These are phyloP conservation scores for Caenorhabditis uteleia DNA, from an alignment of 2,888 invertebrate species.

Conservation along the genomic window DNA sequence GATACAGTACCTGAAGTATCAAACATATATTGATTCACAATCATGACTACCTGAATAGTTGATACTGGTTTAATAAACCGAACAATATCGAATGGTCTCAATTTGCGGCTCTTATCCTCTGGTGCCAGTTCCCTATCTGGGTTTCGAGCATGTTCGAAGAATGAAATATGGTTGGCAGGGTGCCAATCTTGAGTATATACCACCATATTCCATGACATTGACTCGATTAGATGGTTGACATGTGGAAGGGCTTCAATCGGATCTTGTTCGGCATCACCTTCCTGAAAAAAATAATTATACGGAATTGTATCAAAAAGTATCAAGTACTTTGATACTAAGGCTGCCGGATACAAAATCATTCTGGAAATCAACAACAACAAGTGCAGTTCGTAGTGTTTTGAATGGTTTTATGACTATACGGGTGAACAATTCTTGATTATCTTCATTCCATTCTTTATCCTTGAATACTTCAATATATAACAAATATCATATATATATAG, in stretches of 20 bases:
- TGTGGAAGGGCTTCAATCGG: conserved; percentile 60
- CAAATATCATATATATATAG: not conserved
- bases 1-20: conserved; percentile 81
- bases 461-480: not conserved
- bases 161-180: conserved; percentile 92
- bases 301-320: conserved; percentile 1
- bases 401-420: conserved; percentile 34
- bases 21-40: not conserved
- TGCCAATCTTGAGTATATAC: conserved; percentile 92
- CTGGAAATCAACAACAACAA: conserved; percentile 93
- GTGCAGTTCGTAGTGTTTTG: conserved; percentile 73
- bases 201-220: conserved; percentile 47
- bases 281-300: conserved; percentile 41
- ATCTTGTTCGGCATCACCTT: conserved; percentile 61
- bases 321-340: conserved; percentile 80
- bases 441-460: conserved; percentile 35
- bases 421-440: conserved; percentile 23
- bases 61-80: conserved; percentile 82
- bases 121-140: conserved; percentile 54
- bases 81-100: conserved; percentile 83
- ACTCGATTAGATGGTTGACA: conserved; percentile 54
- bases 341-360: conserved; percentile 96
- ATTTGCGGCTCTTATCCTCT: conserved; percentile 56
- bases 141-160: conserved; percentile 81
- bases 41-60: conserved; percentile 37